A percentile compares a stretch with the other conserved stretches of the same genome.
phyloP scores from a whole-genome alignment of 2,113 vertebrate genomes.

The Pygathrix nemaeus region DNA sequence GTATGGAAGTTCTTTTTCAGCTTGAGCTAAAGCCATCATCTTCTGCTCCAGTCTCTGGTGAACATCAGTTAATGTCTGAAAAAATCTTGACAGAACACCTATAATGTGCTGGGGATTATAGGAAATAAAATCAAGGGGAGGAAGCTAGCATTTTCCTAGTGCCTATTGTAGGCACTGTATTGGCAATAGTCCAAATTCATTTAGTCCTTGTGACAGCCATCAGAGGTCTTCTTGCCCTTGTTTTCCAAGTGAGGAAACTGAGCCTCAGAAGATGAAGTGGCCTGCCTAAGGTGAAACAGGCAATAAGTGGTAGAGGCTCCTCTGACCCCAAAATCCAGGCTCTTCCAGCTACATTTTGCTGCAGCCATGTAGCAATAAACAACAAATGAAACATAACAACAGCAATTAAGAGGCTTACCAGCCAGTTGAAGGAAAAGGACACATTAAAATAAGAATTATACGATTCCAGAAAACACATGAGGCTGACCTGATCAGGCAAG shows the following conservation, averaged over 20 bases:
- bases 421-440: neutral
- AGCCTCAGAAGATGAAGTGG: neutral
- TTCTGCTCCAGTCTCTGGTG: neutral
- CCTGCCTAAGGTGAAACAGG: neutral
- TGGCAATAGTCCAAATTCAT: neutral
- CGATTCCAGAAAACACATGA: neutral
- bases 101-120: neutral
- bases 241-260: neutral
- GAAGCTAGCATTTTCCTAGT: too few species aligned
- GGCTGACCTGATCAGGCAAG: neutral
- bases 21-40: neutral
- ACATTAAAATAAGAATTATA: neutral
- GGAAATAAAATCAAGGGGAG: neutral
- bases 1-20: neutral
- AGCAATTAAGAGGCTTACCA: neutral
- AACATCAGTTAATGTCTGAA: neutral
- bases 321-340: neutral
- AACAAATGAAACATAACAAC: neutral
- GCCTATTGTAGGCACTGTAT: neutral
- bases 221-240: neutral
- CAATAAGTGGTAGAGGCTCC: neutral
- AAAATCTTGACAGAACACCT: neutral
- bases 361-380: neutral
- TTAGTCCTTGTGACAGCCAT: neutral
- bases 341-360: neutral